Percentiles rank a stretch among this genome's conserved stretches.
Evolutionary conservation across 2,797 vertebrate species (phyloP).

Genomic region (Carduelis carduelis): DNA sequence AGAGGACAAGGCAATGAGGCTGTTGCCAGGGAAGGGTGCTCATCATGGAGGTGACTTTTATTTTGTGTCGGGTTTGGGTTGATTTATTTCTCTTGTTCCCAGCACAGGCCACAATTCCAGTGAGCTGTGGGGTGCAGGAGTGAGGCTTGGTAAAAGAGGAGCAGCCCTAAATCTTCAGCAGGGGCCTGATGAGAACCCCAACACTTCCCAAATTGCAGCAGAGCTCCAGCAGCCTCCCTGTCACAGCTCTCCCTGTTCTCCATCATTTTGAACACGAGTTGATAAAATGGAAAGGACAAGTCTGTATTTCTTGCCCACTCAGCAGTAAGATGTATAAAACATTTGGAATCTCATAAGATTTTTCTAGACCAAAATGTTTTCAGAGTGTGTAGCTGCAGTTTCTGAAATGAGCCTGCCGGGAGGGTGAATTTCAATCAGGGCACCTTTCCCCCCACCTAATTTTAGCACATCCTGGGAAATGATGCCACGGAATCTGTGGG

Average conservation of each 20-base stretch:
- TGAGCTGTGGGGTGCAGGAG: background rate
- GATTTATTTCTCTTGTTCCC: background rate
- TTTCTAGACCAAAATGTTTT: background rate
- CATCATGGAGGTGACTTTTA: background rate
- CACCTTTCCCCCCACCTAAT: background rate
- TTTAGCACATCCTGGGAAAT: background rate
- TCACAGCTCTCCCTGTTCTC: background rate
- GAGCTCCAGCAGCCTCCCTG: background rate
- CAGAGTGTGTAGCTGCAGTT: background rate
- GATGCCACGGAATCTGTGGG: background rate
- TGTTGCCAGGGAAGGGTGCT: conserved; percentile 9
- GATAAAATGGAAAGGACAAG: background rate
- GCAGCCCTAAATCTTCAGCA: background rate
- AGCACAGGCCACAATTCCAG: background rate
- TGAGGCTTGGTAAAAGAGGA: background rate
- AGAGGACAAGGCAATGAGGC: background rate
- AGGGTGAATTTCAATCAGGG: background rate
- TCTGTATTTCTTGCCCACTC: background rate
- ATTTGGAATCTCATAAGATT: background rate
- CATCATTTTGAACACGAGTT: background rate
- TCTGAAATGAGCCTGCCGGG: background rate
- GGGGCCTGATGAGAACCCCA: background rate
- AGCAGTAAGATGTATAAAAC: background rate
- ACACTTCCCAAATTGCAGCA: background rate
- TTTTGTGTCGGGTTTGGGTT: background rate